Percentiles rank a stretch among this genome's conserved stretches.
Evolutionary conservation across 2,113 vertebrate species (phyloP).

Genomic region (Pterophyllum scalare): DNA sequence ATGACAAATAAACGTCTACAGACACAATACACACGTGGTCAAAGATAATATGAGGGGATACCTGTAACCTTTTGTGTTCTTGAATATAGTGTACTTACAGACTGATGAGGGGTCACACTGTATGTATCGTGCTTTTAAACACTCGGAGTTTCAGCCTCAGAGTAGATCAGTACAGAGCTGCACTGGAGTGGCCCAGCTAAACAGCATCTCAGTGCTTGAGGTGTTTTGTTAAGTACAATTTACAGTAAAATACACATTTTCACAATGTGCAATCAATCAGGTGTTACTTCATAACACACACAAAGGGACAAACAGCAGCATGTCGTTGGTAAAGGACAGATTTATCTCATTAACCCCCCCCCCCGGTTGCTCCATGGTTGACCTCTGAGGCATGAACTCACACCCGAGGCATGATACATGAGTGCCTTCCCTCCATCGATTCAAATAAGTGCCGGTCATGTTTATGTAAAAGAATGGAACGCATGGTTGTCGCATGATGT

Average conservation of each 20-base stretch:
- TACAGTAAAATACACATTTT: constrained; percentile 46
- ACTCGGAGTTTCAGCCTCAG: constrained; percentile 25
- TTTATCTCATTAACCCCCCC: constrained; percentile 4
- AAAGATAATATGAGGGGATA: constrained; percentile 75
- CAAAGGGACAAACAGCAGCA: constrained; percentile 38
- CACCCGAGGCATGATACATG: constrained; percentile 30
- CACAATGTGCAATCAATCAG: constrained; percentile 39
- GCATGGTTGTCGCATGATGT: constrained; percentile 57
- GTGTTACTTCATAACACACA: constrained; percentile 23
- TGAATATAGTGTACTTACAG: constrained; percentile 64
- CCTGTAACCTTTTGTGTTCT: constrained; percentile 62
- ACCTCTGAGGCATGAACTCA: neutral
- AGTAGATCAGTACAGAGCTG: constrained; percentile 20
- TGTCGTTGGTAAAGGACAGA: constrained; percentile 29
- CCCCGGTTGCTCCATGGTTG: neutral
- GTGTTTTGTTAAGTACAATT: constrained; percentile 35
- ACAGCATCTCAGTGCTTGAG: constrained; percentile 20
- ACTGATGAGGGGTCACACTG: constrained; percentile 58
- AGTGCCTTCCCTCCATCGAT: constrained; percentile 13
- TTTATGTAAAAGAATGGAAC: constrained; percentile 61
- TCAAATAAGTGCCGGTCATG: constrained; percentile 40
- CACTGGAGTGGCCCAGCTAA: neutral
- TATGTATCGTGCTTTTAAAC: constrained; percentile 51
- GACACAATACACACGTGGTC: constrained; percentile 77
- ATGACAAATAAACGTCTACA: constrained; percentile 77